phyloP scores from a whole-genome alignment of 37 sponge, comb jelly and placozoan species.

The Ianthella basta region DNA sequence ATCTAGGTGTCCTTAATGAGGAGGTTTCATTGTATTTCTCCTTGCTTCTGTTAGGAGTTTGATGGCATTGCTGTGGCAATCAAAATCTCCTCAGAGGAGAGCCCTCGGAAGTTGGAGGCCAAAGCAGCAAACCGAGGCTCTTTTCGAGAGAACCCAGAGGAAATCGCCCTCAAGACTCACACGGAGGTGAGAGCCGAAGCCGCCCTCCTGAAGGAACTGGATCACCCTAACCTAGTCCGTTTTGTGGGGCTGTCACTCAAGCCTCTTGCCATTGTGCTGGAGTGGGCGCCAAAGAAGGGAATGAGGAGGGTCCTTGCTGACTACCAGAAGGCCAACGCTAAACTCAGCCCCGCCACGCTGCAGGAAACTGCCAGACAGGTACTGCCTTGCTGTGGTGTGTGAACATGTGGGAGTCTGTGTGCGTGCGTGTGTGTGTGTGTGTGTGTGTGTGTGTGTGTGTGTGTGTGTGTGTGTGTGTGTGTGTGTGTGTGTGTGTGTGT shows the following conservation, averaged over 20 bases:
- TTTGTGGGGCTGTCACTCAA: conserved; percentile 77
- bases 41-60: conserved; percentile 62
- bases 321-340: conserved; percentile 65
- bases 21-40: no score
- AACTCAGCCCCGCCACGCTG: conserved; percentile 64
- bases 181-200: conserved; percentile 74
- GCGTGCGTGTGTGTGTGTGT: not conserved
- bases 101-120: not conserved
- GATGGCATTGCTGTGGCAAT: conserved; percentile 83
- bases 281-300: conserved; percentile 84
- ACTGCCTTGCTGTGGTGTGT: not conserved
- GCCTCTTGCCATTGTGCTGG: conserved; percentile 85
- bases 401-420: not conserved
- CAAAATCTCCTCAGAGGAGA: conserved; percentile 55
- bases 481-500: not conserved
- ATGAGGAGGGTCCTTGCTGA: conserved; percentile 58
- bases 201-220: conserved; percentile 64
- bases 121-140: conserved; percentile 53
- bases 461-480: not conserved
- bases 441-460: not conserved
- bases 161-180: not conserved
- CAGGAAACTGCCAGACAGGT: conserved; percentile 74
- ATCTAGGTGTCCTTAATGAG: no score
- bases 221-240: conserved; percentile 74
- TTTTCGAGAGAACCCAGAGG: conserved; percentile 49